Evolutionary conservation across 2,888 invertebrate species (phyloP), one percentile per base, ranked within the genome.

Genomic region (Gortyna flavago): DNA sequence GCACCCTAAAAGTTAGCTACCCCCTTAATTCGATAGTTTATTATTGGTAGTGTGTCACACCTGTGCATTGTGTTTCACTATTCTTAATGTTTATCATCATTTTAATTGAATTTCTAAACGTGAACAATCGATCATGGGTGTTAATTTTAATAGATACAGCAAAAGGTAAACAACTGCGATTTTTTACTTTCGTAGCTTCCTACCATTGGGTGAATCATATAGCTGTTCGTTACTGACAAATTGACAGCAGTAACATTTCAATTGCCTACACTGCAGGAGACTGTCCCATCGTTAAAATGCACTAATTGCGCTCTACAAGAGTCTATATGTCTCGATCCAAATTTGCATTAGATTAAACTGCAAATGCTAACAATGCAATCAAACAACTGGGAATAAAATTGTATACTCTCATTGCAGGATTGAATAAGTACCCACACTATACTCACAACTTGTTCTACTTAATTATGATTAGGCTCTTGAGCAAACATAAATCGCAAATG

Each of bases 391-490:
- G 64, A 81, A 79, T 32, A 81, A 72, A 75, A 75, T 79, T 71
- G 35, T 77, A 61, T 69, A 71, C 18, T 64, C n/a, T 65, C 57
- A 66, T 80, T 80, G 72, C 71, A 80, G 85, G 75, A 82, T 74
- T 71, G 70, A 83, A 87, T 85, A 85, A 84, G 86, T 85, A 87
- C 84, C 84, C 73, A 79, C 84, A 83, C 57, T 80, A 75, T 68
- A 80, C 68, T 80, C 73, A 80, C 75, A 80, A 80, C 74, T 78
- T 78, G 73, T 79, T 81, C 72, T 71, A 82, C 78, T 87, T 80
- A 90, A 89, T 89, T 90, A 92, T 88, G 86, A 90, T 89, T 88
- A 92, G 88, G 87, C 85, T 89, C 87, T 93, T 93, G 93, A 93
- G 93, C 93, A 93, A 92, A 91, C 87, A 81, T 88, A 90, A 90